Evolutionary conservation across 2,888 invertebrate species (phyloP).

Genomic region (Hirtodrosophila cameraria): DNA sequence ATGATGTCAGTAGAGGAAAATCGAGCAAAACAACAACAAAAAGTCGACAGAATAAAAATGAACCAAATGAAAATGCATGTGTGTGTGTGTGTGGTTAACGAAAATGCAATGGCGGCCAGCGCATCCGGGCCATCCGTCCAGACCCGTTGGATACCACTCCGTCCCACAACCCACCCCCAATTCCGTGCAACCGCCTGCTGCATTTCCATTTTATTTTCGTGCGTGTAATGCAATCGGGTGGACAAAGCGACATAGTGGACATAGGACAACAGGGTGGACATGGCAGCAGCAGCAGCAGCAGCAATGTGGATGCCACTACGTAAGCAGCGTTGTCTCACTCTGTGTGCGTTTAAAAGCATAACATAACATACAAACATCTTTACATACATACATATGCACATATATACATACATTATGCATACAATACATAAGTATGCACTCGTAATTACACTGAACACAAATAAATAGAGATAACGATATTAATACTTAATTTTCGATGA

Average conservation of each 20-base stretch:
- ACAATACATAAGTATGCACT: too few species aligned
- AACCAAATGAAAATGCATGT: conserved; percentile 48
- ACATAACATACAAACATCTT: too few species aligned
- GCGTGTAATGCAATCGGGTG: conserved; percentile 68
- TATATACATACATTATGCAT: conserved; percentile 1
- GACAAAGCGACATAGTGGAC: conserved; percentile 18
- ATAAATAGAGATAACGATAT: too few species aligned
- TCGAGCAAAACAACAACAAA: conserved; percentile 66
- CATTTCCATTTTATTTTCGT: conserved; percentile 79
- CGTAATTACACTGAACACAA: too few species aligned
- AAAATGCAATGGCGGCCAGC: conserved; percentile 74
- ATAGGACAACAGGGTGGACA: not conserved
- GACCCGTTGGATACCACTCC: not conserved
- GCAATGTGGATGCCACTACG: not conserved
- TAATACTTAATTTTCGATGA: too few species aligned
- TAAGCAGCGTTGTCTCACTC: not conserved
- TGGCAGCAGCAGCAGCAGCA: not conserved
- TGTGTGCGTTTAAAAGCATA: not conserved
- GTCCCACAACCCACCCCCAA: not conserved
- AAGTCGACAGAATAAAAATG: conserved; percentile 58
- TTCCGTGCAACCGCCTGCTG: too few species aligned
- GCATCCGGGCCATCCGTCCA: conserved; percentile 42
- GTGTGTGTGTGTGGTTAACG: conserved; percentile 61
- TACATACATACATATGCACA: not conserved
- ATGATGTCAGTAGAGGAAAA: conserved; percentile 79